phyloP scores from a whole-genome alignment of 2,113 vertebrate species.

The Calypte anna region DNA sequence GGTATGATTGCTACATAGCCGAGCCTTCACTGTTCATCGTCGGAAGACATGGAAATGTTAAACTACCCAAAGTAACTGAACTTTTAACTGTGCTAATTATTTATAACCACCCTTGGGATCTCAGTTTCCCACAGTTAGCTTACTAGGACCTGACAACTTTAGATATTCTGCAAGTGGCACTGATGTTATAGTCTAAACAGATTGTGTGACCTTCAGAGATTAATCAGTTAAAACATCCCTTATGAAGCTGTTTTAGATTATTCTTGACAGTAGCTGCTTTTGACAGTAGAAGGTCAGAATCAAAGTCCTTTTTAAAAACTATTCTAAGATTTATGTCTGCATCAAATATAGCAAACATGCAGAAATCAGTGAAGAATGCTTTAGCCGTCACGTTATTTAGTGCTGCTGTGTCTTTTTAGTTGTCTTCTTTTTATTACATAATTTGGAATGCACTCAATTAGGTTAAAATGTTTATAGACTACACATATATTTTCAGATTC shows the following conservation, averaged over 20 bases:
- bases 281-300: conserved; percentile 86
- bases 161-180: conserved; percentile 81
- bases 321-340: conserved; percentile 80
- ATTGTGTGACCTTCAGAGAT: conserved; percentile 84
- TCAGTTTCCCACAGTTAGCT: conserved; percentile 72
- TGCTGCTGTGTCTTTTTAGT: not conserved
- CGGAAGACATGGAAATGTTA: conserved; percentile 73
- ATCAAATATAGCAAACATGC: conserved; percentile 78
- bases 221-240: conserved; percentile 84
- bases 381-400: not conserved
- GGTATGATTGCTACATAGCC: conserved; percentile 67
- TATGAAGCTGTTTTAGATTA: conserved; percentile 87
- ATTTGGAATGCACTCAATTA: conserved; percentile 60
- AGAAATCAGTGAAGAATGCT: conserved; percentile 74
- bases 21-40: conserved; percentile 51
- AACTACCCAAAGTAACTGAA: conserved; percentile 82
- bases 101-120: conserved; percentile 79
- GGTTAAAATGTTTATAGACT: conserved; percentile 31
- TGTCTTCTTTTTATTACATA: conserved; percentile 58
- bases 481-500: not conserved
- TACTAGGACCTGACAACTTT: conserved; percentile 77
- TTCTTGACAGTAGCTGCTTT: conserved; percentile 86
- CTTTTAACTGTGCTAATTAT: conserved; percentile 85
- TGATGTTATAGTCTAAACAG: conserved; percentile 81
- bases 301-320: conserved; percentile 83